Percentiles rank a stretch among this genome's conserved stretches.
These are phyloP conservation scores for Drosophila athabasca DNA, from an alignment of 1,140 invertebrate species.

Conservation along the genomic window DNA sequence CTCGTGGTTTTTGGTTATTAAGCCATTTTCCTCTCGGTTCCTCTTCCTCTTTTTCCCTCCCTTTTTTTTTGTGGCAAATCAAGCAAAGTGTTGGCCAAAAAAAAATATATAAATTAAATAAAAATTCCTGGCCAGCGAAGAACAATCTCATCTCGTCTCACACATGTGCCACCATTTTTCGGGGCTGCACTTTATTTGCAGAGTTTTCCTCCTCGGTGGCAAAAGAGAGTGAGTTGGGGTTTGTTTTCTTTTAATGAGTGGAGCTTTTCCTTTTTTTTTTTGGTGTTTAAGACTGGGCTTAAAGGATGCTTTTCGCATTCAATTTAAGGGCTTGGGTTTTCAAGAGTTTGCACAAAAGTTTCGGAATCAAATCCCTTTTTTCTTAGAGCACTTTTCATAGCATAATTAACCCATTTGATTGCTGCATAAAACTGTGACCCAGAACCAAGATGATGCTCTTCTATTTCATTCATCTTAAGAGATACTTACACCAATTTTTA, in stretches of 20 bases:
- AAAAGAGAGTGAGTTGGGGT: too few species aligned
- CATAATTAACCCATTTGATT: too few species aligned
- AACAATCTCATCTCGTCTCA: background rate
- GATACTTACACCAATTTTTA: too few species aligned
- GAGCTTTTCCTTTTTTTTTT: slow-evolving; percentile 2
- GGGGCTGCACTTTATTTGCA: slow-evolving; percentile 4
- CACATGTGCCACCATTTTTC: slow-evolving; percentile 30
- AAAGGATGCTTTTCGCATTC: background rate
- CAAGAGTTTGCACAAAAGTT: background rate
- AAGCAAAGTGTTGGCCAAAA: slow-evolving; percentile 47
- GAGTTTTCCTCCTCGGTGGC: background rate
- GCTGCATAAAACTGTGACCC: too few species aligned
- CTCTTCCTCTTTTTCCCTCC: background rate
- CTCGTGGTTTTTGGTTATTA: slow-evolving; percentile 48
- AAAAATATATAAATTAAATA: slow-evolving; percentile 42
- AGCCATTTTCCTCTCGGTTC: slow-evolving; percentile 29
- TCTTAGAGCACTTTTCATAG: too few species aligned
- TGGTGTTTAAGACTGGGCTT: background rate
- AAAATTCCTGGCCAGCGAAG: slow-evolving; percentile 39
- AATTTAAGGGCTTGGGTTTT: background rate
- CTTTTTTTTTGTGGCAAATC: slow-evolving; percentile 34
- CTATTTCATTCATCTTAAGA: too few species aligned
- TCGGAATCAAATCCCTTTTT: too few species aligned
- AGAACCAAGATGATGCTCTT: too few species aligned
- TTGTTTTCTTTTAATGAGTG: slow-evolving; percentile 17